Evolutionary conservation across 1,140 invertebrate genomes (phyloP), one percentile per base, ranked within the genome.

Genomic region (Bombus sibiricus): DNA sequence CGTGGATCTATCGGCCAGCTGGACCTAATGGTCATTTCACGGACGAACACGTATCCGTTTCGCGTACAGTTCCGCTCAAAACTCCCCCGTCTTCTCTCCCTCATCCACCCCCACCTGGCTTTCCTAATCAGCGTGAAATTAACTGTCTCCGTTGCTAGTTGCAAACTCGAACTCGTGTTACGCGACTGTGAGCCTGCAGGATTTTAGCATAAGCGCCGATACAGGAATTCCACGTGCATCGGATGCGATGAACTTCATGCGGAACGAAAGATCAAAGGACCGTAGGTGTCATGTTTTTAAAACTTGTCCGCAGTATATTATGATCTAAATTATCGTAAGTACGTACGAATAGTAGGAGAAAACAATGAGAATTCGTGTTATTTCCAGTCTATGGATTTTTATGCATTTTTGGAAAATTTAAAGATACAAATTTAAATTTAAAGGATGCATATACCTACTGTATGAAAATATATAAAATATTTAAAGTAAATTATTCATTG

Each of bases 1-100:
- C 88, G 85, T 90, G 89, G 85, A 89, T 90, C 82, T 90, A 90
- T 90, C 85, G 88, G 81, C 81, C 85, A 89, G 88, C 77, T 89
- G 89, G 78, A 87, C 81, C 88, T 90, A 89, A 89, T 89, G 88
- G 89, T 90, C 85, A 90, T 90, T 90, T 90, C 89, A 90, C 88
- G 89, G 88, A 90, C 89, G 88, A 90, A 90, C 89, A 89, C 89
- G 88, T 89, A 77, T 87, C 89, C 80, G 86, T 84, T 87, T 66
- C 85, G 62, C 77, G 88, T 89, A 90, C 89, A 87, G 85, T 81
- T 79, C 69, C 74, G 32, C 37, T 74, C 81, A 90, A 87, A 90
- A 90, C 83, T 86, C 77, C 64, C 28, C 43, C 34, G 47, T 68
- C 59, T 66, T 37, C 59, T 22, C 64, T 41, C 34, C 39, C 22